Evolutionary conservation across 2,113 vertebrate species (phyloP).

Genomic region (Oryzias celebensis): DNA sequence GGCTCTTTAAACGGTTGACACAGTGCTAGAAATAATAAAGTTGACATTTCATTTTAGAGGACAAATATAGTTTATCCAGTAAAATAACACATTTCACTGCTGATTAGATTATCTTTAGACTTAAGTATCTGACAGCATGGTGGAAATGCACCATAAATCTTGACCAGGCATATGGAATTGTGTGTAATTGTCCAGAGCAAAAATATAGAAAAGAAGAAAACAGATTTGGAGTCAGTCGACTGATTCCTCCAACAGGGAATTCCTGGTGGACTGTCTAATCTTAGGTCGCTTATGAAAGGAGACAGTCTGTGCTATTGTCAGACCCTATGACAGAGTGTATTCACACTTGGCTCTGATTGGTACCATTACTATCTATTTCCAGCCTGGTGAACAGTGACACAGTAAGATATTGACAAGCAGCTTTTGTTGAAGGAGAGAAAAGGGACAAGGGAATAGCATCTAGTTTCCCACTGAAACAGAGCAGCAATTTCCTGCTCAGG

Average conservation of each 20-base stretch:
- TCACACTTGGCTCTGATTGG: constrained; percentile 56
- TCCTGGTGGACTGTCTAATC: constrained; percentile 51
- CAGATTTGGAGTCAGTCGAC: constrained; percentile 2
- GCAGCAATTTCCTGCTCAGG: constrained; percentile 21
- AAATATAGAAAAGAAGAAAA: not conserved
- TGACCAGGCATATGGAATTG: not conserved
- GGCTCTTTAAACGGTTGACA: too few relatives aligned
- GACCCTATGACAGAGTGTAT: constrained; percentile 50
- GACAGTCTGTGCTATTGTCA: constrained; percentile 62
- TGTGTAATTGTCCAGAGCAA: too few relatives aligned
- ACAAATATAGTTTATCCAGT: too few relatives aligned
- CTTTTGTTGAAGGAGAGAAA: constrained; percentile 51
- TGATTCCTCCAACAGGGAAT: constrained; percentile 56
- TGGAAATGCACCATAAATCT: not conserved
- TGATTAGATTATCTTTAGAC: not conserved
- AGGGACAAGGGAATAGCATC: constrained; percentile 25
- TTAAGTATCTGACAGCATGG: not conserved
- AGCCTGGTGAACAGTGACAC: constrained; percentile 42
- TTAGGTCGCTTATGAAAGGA: constrained; percentile 47
- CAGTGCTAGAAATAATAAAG: constrained; percentile 1
- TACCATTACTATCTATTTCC: constrained; percentile 60
- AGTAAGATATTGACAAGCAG: constrained; percentile 49
- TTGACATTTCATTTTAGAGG: too few relatives aligned
- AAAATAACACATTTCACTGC: not conserved
- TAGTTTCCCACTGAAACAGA: constrained; percentile 26